A percentile compares a stretch with the other conserved stretches of the same genome.
These are phyloP conservation scores for Hecatera dysodea DNA, from an alignment of 2,888 invertebrate genomes.

Conservation along the genomic window DNA sequence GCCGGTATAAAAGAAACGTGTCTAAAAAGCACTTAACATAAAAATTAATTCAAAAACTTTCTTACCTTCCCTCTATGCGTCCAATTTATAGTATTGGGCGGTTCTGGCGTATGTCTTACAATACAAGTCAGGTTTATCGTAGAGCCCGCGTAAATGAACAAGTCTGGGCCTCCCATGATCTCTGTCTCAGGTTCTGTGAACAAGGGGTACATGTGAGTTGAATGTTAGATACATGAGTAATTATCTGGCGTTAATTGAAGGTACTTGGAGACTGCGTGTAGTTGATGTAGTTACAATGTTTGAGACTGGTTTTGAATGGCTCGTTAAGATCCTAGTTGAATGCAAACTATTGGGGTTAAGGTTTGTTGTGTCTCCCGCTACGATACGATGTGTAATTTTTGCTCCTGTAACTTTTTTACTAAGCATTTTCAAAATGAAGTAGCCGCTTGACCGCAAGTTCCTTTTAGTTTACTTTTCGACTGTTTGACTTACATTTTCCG, in stretches of 20 bases:
- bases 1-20: too few relatives aligned
- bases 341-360: not conserved
- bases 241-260: constrained; percentile 7
- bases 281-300: not conserved
- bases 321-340: not conserved
- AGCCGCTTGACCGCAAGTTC: too few relatives aligned
- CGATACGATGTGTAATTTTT: too few relatives aligned
- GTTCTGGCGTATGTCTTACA: constrained; percentile 95
- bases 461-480: too few relatives aligned
- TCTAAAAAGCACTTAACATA: not conserved
- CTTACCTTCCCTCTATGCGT: constrained; percentile 94
- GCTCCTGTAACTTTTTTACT: too few relatives aligned
- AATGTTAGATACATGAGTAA: not conserved
- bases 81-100: constrained; percentile 96
- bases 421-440: too few relatives aligned
- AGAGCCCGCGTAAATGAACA: constrained; percentile 96
- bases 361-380: too few relatives aligned
- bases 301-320: not conserved
- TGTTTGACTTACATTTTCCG: too few relatives aligned
- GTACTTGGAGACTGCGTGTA: not conserved
- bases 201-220: constrained; percentile 34
- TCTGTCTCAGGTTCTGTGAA: constrained; percentile 94
- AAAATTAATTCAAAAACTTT: not conserved
- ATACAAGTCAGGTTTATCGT: constrained; percentile 97
- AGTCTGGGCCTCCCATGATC: constrained; percentile 95